Conservation (phyloP, 2,797 vertebrate genomes). For the Apogon hyalosoma region DNA sequence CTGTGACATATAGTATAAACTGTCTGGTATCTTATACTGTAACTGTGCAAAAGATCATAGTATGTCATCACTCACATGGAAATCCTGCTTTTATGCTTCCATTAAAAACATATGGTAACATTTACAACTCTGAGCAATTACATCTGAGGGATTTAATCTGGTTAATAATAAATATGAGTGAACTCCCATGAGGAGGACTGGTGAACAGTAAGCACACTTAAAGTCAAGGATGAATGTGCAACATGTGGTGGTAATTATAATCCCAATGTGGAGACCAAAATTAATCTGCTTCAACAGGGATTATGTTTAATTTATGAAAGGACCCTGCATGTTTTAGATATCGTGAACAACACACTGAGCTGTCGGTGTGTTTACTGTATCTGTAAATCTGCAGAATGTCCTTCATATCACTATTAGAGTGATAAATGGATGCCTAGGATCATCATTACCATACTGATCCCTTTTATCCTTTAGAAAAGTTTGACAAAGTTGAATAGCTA, state of each 20-base stretch:
- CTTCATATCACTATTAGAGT: constrained; percentile 12
- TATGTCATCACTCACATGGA: background rate
- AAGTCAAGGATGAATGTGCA: constrained; percentile 50
- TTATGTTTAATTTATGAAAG: constrained; percentile 37
- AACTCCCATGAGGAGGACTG: constrained; percentile 14
- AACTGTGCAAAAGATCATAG: constrained; percentile 12
- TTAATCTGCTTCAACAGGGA: constrained; percentile 64
- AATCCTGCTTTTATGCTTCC: background rate
- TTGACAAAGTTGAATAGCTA: constrained; percentile 49
- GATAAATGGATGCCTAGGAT: constrained; percentile 34
- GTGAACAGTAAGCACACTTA: constrained; percentile 35
- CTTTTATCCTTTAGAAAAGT: constrained; percentile 51
- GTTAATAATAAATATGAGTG: constrained; percentile 28
- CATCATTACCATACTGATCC: constrained; percentile 45
- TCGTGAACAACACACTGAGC: constrained; percentile 3
- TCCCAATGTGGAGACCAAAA: constrained; percentile 60
- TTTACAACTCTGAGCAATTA: constrained; percentile 32
- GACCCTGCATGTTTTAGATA: constrained; percentile 3
- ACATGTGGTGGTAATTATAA: constrained; percentile 69
- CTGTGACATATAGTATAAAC: background rate
- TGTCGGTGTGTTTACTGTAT: constrained; percentile 3
- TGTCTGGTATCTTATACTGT: constrained; percentile 1
- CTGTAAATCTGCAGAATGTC: constrained; percentile 20
- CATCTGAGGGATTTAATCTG: background rate
- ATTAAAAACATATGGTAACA: constrained; percentile 29